Evolutionary conservation across 2,113 vertebrate species (phyloP).

Genomic region (Nesoenas mayeri): DNA sequence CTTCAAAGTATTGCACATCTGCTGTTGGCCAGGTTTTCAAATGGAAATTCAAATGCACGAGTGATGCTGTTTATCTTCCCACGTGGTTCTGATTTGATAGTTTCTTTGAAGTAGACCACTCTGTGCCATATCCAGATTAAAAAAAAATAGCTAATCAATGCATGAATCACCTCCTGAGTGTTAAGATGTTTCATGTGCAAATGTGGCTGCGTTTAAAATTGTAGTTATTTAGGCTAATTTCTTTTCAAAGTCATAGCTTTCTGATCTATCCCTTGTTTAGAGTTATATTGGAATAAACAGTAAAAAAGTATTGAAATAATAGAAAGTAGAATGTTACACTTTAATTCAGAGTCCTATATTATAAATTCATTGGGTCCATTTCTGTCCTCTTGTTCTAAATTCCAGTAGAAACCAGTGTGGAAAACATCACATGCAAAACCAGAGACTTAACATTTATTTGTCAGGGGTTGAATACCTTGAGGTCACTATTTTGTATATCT

Average conservation of each 20-base stretch:
- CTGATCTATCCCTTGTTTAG: neutral
- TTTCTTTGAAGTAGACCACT: conserved; percentile 22
- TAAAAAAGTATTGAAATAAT: neutral
- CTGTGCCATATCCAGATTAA: neutral
- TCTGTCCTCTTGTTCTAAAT: neutral
- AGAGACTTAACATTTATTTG: neutral
- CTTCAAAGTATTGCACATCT: neutral
- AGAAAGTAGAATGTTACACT: neutral
- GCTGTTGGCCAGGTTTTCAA: neutral
- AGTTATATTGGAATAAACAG: neutral
- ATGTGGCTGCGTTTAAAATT: neutral
- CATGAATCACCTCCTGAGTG: neutral
- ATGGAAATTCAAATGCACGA: neutral
- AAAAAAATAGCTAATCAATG: neutral
- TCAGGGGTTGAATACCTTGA: neutral
- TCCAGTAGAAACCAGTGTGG: neutral
- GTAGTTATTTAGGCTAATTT: neutral
- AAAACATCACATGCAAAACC: neutral
- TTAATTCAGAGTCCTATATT: neutral
- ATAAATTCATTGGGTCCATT: neutral
- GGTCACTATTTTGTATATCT: neutral
- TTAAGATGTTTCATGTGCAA: neutral
- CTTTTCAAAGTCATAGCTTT: neutral
- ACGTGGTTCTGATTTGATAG: neutral
- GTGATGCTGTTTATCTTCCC: neutral